A percentile compares a stretch with the other conserved stretches of the same genome.
Evolutionary conservation across 1,140 invertebrate genomes (phyloP).

Genomic region (Drosophila mojavensis): DNA sequence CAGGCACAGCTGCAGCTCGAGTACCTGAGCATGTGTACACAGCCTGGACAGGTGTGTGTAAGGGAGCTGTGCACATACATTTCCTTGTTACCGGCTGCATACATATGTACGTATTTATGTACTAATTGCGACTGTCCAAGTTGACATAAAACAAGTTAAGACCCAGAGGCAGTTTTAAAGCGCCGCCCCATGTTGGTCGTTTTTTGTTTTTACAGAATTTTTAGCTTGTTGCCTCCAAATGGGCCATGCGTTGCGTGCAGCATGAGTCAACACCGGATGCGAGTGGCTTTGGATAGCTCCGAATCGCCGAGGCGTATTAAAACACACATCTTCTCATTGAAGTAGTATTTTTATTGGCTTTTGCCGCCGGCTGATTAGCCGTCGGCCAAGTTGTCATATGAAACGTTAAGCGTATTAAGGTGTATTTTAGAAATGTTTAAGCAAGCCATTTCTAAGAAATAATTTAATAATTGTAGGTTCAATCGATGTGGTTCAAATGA

Average conservation of each 20-base stretch:
- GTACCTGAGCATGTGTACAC: conserved; percentile 38
- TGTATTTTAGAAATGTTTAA: too few relatives aligned
- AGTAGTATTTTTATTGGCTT: conserved; percentile 73
- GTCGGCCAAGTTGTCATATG: background rate
- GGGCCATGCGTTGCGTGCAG: conserved; percentile 51
- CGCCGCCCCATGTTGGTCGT: conserved; percentile 46
- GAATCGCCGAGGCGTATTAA: conserved; percentile 4
- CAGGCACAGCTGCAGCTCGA: conserved; percentile 73
- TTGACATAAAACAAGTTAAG: conserved; percentile 75
- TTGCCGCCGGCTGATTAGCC: conserved; percentile 52
- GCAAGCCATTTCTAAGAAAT: background rate
- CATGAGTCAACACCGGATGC: conserved; percentile 59
- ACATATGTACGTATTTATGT: conserved; percentile 43
- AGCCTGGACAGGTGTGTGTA: conserved; percentile 1
- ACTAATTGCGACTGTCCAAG: conserved; percentile 73
- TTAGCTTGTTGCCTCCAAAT: conserved; percentile 43
- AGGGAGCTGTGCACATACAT: conserved; percentile 22
- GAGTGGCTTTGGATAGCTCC: conserved; percentile 29
- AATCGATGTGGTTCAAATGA: background rate
- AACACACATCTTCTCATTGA: conserved; percentile 50
- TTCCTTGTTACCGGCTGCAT: conserved; percentile 33
- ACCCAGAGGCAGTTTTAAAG: conserved; percentile 74
- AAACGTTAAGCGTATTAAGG: background rate
- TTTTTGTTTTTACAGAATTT: conserved; percentile 33
- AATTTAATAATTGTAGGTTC: background rate